Conservation (phyloP, 2,113 vertebrate genomes). For the Willisornis vidua region DNA sequence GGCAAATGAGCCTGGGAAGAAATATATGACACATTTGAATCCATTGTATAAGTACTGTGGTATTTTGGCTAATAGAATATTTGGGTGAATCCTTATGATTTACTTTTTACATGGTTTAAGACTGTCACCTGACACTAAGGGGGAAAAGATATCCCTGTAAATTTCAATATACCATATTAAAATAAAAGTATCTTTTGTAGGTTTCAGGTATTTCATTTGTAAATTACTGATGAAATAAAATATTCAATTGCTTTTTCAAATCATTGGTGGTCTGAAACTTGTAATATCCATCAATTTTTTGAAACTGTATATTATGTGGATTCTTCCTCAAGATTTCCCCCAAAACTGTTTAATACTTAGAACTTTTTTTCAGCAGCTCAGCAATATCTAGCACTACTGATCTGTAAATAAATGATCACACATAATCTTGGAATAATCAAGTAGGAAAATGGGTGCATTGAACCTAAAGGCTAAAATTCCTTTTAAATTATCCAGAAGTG, state of each 20-base stretch:
- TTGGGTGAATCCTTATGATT: background rate
- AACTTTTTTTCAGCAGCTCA: slow-evolving; percentile 1
- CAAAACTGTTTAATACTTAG: slow-evolving; percentile 34
- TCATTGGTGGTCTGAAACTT: background rate
- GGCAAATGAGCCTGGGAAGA: background rate
- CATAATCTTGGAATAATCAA: slow-evolving; percentile 50
- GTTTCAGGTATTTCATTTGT: background rate
- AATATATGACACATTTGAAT: background rate
- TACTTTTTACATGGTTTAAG: background rate
- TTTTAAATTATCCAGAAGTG: slow-evolving; percentile 43
- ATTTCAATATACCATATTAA: background rate
- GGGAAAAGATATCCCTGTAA: background rate
- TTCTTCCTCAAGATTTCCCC: background rate
- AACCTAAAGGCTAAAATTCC: slow-evolving; percentile 23
- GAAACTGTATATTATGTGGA: background rate
- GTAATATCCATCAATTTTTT: background rate
- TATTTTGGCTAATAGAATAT: background rate
- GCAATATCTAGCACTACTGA: slow-evolving; percentile 16
- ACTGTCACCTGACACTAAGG: background rate
- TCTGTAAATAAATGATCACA: slow-evolving; percentile 14
- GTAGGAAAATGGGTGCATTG: slow-evolving; percentile 44
- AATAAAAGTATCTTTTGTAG: background rate
- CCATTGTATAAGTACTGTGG: background rate
- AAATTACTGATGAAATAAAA: background rate
- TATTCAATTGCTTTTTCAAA: background rate